phyloP scores from a whole-genome alignment of 2,888 invertebrate genomes.

The Pantelozetes paolii region DNA sequence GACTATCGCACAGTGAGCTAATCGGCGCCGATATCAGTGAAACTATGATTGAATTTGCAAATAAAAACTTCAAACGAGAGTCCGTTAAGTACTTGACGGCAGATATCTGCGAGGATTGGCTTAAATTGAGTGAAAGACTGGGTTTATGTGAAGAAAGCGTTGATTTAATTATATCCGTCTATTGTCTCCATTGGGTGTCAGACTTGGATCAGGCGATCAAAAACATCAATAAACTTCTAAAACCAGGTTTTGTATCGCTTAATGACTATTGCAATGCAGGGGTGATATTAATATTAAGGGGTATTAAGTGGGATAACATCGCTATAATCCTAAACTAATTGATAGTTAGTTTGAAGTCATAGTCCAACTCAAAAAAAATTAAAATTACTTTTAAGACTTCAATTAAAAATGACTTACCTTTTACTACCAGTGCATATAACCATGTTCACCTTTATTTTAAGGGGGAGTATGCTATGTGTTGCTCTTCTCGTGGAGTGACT shows the following conservation, averaged over 20 bases:
- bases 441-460: no score
- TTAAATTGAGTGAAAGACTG: neutral
- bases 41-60: conserved; percentile 44
- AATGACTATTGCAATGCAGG: no score
- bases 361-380: no score
- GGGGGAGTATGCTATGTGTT: conserved; percentile 37
- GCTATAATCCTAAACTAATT: no score
- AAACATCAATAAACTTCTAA: conserved; percentile 41
- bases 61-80: conserved; percentile 25
- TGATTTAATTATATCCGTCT: conserved; percentile 42
- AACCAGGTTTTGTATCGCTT: conserved; percentile 34
- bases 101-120: conserved; percentile 34
- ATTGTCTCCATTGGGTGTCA: conserved; percentile 44
- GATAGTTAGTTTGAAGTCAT: no score
- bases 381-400: no score
- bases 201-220: conserved; percentile 40
- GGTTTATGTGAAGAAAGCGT: conserved; percentile 7
- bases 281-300: no score
- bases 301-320: no score
- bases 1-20: conserved; percentile 6
- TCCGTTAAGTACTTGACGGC: conserved; percentile 20
- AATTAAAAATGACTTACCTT: no score
- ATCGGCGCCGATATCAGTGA: conserved; percentile 42
- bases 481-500: conserved; percentile 37
- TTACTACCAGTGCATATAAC: no score